These are phyloP conservation scores for Helicorthomorpha holstii DNA, from an alignment of 1,140 invertebrate species.

Conservation along the genomic window DNA sequence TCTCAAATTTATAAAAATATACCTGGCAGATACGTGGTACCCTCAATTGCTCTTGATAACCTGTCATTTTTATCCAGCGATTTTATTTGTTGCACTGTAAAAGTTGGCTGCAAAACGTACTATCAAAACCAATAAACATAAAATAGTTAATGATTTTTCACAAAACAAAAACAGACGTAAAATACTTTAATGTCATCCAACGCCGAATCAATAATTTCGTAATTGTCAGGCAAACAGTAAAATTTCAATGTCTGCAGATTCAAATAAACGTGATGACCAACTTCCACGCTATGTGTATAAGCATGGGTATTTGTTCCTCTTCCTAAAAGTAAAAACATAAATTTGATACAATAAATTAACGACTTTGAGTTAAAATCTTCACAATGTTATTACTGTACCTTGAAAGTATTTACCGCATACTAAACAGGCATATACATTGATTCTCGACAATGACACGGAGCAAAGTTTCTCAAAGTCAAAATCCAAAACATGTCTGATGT, in stretches of 20 bases:
- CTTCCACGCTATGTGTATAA: slow-evolving; percentile 94
- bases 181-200: slow-evolving; percentile 85
- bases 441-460: slow-evolving; percentile 90
- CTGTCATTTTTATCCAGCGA: slow-evolving; percentile 66
- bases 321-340: slow-evolving; percentile 38
- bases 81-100: slow-evolving; percentile 60
- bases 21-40: slow-evolving; percentile 84
- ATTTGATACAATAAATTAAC: neutral
- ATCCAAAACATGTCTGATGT: slow-evolving; percentile 71
- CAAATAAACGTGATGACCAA: slow-evolving; percentile 93
- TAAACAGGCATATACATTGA: slow-evolving; percentile 99
- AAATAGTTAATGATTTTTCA: neutral
- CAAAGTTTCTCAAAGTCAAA: slow-evolving; percentile 99
- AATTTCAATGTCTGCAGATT: slow-evolving; percentile 96
- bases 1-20: slow-evolving; percentile 1
- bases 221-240: slow-evolving; percentile 98
- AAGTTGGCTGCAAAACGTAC: slow-evolving; percentile 97
- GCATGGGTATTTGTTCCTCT: slow-evolving; percentile 96
- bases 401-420: slow-evolving; percentile 99
- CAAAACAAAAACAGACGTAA: slow-evolving; percentile 2
- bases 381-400: slow-evolving; percentile 28
- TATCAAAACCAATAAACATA: slow-evolving; percentile 17
- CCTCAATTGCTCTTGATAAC: slow-evolving; percentile 86
- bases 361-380: neutral
- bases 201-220: slow-evolving; percentile 98